phyloP scores from a whole-genome alignment of 2,797 vertebrate genomes.

The Falco naumanni region DNA sequence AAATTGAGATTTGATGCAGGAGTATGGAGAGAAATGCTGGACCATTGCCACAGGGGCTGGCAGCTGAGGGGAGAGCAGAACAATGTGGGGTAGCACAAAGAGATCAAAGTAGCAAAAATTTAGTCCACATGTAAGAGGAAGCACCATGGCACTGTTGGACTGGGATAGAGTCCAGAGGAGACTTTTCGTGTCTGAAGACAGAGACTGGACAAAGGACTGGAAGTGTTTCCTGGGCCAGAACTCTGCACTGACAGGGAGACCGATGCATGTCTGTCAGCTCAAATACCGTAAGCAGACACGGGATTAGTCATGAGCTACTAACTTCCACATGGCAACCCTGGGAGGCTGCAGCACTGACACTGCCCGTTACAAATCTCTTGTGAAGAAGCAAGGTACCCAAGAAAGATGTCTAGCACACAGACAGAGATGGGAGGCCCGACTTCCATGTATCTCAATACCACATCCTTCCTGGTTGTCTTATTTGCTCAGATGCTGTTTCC shows the following conservation, averaged over 20 bases:
- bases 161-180: neutral
- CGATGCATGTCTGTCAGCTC: neutral
- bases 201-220: neutral
- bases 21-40: neutral
- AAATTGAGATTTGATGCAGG: neutral
- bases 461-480: conserved; percentile 9
- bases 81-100: neutral
- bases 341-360: neutral
- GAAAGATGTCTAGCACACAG: neutral
- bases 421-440: neutral
- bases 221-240: neutral
- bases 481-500: conserved; percentile 7
- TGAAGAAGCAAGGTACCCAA: neutral
- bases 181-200: neutral
- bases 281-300: neutral
- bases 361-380: neutral
- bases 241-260: neutral
- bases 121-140: neutral
- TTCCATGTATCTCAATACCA: neutral
- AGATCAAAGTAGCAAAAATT: neutral
- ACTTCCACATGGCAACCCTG: neutral
- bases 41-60: neutral
- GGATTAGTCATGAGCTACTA: neutral
- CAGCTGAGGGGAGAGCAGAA: neutral
- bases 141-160: neutral